Evolutionary conservation across 1,140 invertebrate genomes (phyloP).

Genomic region (Aphaenogaster ashmeadi): DNA sequence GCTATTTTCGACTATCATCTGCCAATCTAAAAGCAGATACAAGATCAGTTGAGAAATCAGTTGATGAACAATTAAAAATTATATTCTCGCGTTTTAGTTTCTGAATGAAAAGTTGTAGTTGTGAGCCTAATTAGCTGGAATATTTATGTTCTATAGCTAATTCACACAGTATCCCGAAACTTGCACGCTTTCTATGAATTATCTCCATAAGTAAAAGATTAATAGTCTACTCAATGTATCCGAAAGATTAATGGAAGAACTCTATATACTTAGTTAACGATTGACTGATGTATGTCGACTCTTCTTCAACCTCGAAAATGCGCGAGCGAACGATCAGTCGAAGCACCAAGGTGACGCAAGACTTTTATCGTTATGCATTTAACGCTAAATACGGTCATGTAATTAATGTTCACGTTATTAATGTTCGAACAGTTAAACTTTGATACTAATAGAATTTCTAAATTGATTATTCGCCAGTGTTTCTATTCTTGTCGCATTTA

Average conservation of each 20-base stretch:
- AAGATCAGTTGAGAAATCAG: background rate
- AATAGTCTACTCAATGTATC: background rate
- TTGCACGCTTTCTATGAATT: background rate
- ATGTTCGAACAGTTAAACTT: background rate
- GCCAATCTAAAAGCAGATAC: background rate
- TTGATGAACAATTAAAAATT: background rate
- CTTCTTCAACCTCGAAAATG: background rate
- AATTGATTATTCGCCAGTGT: background rate
- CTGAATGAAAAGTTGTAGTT: background rate
- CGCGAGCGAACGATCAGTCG: constrained; percentile 51
- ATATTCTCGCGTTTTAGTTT: background rate
- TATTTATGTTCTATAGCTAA: background rate
- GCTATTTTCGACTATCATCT: constrained; percentile 16
- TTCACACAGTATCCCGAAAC: background rate
- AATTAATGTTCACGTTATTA: background rate
- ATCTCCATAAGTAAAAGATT: background rate
- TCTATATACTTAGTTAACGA: background rate
- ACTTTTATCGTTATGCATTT: constrained; percentile 1
- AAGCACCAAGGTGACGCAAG: constrained; percentile 53
- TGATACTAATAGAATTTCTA: constrained; percentile 2
- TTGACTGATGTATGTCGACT: background rate
- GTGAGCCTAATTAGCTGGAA: background rate
- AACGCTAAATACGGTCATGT: constrained; percentile 33
- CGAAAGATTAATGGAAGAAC: constrained; percentile 10
- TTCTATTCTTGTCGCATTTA: constrained; percentile 29